These are phyloP conservation scores for Bradypodion ventrale DNA, from an alignment of 2,797 vertebrate species.

Conservation along the genomic window DNA sequence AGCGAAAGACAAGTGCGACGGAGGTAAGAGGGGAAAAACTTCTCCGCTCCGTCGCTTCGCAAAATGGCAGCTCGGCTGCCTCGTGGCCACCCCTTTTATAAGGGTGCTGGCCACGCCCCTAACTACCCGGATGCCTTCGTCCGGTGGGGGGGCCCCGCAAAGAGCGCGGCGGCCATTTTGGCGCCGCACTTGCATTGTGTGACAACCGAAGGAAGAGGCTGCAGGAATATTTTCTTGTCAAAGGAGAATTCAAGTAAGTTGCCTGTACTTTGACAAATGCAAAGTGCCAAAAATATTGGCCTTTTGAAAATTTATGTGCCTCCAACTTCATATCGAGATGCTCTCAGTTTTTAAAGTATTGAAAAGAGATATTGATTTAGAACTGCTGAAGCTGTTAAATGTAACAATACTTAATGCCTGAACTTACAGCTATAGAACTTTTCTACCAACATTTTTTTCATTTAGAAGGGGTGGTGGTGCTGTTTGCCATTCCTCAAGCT, in stretches of 20 bases:
- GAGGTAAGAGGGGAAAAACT: no score
- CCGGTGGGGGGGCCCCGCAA: no score
- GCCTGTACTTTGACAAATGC: background rate
- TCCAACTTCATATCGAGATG: background rate
- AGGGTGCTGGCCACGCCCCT: no score
- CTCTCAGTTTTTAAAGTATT: background rate
- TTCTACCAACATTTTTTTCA: background rate
- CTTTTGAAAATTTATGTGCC: background rate
- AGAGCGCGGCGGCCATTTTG: no score
- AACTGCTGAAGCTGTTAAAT: background rate
- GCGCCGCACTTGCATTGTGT: no score
- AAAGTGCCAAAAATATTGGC: background rate
- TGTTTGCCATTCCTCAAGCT: background rate
- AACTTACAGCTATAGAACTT: background rate
- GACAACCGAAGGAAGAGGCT: background rate
- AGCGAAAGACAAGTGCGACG: no score
- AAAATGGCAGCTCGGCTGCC: no score
- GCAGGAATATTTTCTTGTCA: background rate
- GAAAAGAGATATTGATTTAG: background rate
- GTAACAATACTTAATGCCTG: background rate
- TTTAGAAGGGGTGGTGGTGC: background rate
- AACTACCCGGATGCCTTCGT: no score
- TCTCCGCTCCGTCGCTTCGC: no score
- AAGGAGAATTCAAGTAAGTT: background rate
- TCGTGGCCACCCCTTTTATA: no score